Base-by-base conservation (phyloP, 2,113 vertebrate genomes). In the Zosterops japonicus region DNA sequence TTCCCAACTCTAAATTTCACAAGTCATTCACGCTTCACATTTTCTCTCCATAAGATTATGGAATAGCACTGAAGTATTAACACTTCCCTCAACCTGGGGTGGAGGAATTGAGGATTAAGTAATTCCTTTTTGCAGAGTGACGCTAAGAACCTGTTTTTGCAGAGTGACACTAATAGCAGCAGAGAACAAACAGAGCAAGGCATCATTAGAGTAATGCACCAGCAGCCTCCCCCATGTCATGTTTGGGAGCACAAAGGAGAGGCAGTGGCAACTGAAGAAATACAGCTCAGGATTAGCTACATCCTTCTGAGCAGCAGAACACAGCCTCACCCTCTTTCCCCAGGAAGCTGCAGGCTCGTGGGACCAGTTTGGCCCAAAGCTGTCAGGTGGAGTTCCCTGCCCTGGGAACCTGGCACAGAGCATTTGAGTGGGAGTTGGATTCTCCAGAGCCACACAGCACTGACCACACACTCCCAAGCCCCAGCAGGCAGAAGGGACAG, bases 241-340 rank as follows among this genome's bases (percentile, higher is more conserved):
- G 23, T 14, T 87, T 0, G 0, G 39, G 17, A 91, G 31, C 56
- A 61, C 57, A 69, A 79, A 44, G 61, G 41, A 90, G 27, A 82
- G 8, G 57, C 18, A 2, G 12, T 31, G 1, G 1, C 24, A 59
- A 33, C 22, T 56, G 19, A 76, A 75, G 46, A 92, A 83, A 70
- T n/a, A 53, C 28, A 88, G 33, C 68, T 60, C 83, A 83, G 94
- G 76, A 93, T 81, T 12, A 95, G 74, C 84, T 87, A 87, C 74
- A 89, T 89, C 87, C 89, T 91, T 89, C 81, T 50, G 46, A 72
- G 65, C 16, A 71, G 77, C 49, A 64, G 49, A 75, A 75, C 60
- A 82, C 67, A 87, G n/a, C 77, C 25, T 78, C 15, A 31, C 5
- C 57, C 59, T 72, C 68, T 47, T 39, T 22, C 47, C n/a, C 60